phyloP scores from a whole-genome alignment of 2,888 invertebrate genomes.

The Pristionchus mayeri region DNA sequence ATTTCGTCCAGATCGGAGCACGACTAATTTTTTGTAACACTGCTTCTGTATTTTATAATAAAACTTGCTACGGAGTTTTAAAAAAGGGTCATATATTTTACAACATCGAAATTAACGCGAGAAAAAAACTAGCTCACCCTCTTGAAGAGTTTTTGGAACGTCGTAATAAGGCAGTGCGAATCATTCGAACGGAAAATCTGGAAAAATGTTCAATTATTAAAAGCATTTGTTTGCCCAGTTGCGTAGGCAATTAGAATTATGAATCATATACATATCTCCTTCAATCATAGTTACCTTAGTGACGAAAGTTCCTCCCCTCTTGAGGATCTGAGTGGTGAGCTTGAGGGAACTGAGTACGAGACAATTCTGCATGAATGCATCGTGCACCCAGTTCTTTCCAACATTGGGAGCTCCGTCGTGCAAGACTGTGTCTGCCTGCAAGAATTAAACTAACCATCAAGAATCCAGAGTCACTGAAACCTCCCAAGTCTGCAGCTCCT shows the following conservation, averaged over 20 bases:
- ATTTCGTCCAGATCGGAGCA: too few relatives aligned
- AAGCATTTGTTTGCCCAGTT: too few relatives aligned
- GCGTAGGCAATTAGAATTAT: too few relatives aligned
- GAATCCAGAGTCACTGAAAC: slow-evolving; percentile 51
- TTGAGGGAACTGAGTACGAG: slow-evolving; percentile 89
- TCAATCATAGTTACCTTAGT: slow-evolving; percentile 88
- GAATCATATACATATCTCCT: not conserved
- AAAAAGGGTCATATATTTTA: too few relatives aligned
- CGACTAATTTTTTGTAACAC: too few relatives aligned
- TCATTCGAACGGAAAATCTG: slow-evolving; percentile 89
- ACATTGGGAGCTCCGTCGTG: slow-evolving; percentile 99
- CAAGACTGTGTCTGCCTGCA: slow-evolving; percentile 96
- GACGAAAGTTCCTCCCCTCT: slow-evolving; percentile 94
- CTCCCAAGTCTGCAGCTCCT: slow-evolving; percentile 72
- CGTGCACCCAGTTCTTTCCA: slow-evolving; percentile 92
- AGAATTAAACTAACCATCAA: slow-evolving; percentile 75
- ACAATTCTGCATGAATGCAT: slow-evolving; percentile 90
- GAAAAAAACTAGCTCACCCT: slow-evolving; percentile 80
- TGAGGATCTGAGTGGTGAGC: slow-evolving; percentile 89
- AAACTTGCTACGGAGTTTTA: too few relatives aligned
- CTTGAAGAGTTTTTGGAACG: slow-evolving; percentile 94
- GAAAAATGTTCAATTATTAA: not conserved
- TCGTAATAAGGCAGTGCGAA: slow-evolving; percentile 94
- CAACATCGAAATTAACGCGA: not conserved
- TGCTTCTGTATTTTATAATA: too few relatives aligned